These are phyloP conservation scores for Drosophila demipolita DNA, from an alignment of 2,888 invertebrate genomes.

Conservation along the genomic window DNA sequence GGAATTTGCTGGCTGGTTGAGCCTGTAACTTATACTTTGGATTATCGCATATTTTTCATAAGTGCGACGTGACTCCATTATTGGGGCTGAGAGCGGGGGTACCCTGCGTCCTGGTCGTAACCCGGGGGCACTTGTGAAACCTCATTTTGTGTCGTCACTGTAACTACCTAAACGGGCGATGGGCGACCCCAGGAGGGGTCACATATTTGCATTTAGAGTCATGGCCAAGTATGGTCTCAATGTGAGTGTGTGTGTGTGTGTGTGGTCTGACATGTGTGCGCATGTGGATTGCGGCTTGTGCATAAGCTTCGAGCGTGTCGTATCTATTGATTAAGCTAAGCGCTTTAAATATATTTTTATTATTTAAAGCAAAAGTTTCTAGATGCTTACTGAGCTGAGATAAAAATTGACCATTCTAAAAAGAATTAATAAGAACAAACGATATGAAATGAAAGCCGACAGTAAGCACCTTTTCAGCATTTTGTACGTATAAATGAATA, in stretches of 20 bases:
- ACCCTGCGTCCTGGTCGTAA: neutral
- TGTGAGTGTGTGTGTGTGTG: constrained; percentile 3
- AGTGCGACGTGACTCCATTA: constrained; percentile 82
- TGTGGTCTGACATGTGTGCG: constrained; percentile 10
- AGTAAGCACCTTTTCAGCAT: neutral
- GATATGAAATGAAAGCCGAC: neutral
- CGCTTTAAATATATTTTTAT: constrained; percentile 31
- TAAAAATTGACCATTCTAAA: neutral
- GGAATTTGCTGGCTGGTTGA: constrained; percentile 14
- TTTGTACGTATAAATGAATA: neutral
- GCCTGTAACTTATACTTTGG: constrained; percentile 67
- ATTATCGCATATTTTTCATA: constrained; percentile 82
- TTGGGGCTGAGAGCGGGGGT: constrained; percentile 23
- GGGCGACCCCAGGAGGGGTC: constrained; percentile 42
- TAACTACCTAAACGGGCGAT: constrained; percentile 50
- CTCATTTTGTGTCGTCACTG: constrained; percentile 63
- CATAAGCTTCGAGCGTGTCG: constrained; percentile 30
- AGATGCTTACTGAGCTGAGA: neutral
- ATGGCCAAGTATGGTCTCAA: constrained; percentile 41
- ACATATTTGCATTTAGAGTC: constrained; percentile 66
- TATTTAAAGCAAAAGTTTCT: constrained; percentile 52
- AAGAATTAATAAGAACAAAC: neutral
- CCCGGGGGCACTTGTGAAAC: constrained; percentile 44
- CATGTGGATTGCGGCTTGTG: constrained; percentile 21
- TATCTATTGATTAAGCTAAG: constrained; percentile 63